phyloP scores from a whole-genome alignment of 2,888 invertebrate genomes.

The Archips xylosteana region DNA sequence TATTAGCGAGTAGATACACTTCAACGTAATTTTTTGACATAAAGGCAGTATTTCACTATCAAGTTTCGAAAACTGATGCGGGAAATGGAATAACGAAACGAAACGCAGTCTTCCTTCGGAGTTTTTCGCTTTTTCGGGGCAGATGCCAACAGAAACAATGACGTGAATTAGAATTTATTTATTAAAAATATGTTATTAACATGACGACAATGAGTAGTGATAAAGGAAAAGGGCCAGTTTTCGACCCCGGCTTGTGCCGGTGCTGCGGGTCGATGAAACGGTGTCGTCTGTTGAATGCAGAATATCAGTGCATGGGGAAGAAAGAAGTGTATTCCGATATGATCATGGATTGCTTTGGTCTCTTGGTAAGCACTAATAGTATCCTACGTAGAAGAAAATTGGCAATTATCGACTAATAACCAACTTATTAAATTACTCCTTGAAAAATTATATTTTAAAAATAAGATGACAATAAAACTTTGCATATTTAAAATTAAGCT shows the following conservation, averaged over 20 bases:
- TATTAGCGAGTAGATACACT: slow-evolving; percentile 27
- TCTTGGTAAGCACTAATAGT: slow-evolving; percentile 63
- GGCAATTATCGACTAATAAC: no score
- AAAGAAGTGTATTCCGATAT: slow-evolving; percentile 77
- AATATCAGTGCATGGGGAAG: slow-evolving; percentile 71
- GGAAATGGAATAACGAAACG: slow-evolving; percentile 30
- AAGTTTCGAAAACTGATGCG: neutral
- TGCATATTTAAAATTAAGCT: no score
- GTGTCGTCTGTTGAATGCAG: slow-evolving; percentile 72
- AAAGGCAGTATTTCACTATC: neutral
- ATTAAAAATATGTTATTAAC: slow-evolving; percentile 13
- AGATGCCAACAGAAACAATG: slow-evolving; percentile 6
- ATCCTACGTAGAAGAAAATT: neutral
- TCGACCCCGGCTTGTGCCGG: slow-evolving; percentile 73
- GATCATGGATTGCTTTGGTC: slow-evolving; percentile 76
- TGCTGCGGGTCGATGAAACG: slow-evolving; percentile 75
- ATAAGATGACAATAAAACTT: no score
- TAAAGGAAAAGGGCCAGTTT: slow-evolving; percentile 68
- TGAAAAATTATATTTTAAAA: no score
- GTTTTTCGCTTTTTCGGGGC: neutral
- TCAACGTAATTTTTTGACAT: slow-evolving; percentile 1
- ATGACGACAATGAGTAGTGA: slow-evolving; percentile 57
- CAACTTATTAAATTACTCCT: no score
- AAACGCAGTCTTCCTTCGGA: slow-evolving; percentile 30
- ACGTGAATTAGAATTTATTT: neutral